Evolutionary conservation across 64 coral and sea anemone genomes (phyloP).

Genomic region (Porites australiensis): DNA sequence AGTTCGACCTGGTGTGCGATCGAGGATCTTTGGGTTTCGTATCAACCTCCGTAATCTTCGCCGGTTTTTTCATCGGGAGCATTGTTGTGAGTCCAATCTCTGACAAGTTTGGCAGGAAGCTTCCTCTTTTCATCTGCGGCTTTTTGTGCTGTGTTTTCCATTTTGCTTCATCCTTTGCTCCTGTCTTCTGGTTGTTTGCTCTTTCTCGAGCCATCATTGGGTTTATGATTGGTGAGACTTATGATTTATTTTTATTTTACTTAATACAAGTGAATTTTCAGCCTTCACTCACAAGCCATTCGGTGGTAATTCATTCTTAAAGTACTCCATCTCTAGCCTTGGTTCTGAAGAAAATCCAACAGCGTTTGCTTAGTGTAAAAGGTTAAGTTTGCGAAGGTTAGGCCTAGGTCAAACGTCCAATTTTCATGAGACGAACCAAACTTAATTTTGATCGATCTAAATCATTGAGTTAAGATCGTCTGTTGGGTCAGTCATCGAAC

Average conservation of each 20-base stretch:
- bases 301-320: too few species aligned
- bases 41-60: slow-evolving; percentile 67
- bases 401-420: too few species aligned
- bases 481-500: too few species aligned
- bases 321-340: too few species aligned
- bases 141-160: slow-evolving; percentile 7
- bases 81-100: slow-evolving; percentile 42
- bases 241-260: not conserved
- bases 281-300: too few species aligned
- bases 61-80: slow-evolving; percentile 37
- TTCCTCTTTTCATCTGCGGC: slow-evolving; percentile 23
- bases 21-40: slow-evolving; percentile 47
- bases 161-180: slow-evolving; percentile 49
- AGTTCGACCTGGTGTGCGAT: slow-evolving; percentile 75
- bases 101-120: slow-evolving; percentile 67
- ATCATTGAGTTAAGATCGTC: too few species aligned
- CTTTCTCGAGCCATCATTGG: slow-evolving; percentile 75
- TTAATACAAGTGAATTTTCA: too few species aligned
- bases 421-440: too few species aligned
- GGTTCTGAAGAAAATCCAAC: too few species aligned
- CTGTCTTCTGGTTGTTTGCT: slow-evolving; percentile 78
- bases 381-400: too few species aligned
- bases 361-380: too few species aligned
- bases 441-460: too few species aligned
- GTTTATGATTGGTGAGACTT: slow-evolving; percentile 47